phyloP scores from a whole-genome alignment of 1,140 invertebrate genomes.

The Papilio dardanus region DNA sequence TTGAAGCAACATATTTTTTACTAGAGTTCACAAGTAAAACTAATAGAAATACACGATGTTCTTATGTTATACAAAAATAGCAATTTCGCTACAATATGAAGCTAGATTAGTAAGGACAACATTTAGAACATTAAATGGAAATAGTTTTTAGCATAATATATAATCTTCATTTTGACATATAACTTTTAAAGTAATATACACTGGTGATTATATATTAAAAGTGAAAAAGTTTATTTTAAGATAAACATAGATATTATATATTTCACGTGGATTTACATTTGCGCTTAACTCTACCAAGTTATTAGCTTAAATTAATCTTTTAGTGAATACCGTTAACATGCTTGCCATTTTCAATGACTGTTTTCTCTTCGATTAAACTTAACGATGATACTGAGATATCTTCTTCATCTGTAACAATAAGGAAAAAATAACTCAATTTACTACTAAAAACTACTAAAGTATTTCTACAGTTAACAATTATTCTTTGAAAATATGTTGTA shows the following conservation, averaged over 20 bases:
- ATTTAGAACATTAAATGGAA: background rate
- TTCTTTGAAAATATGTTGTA: too few species aligned
- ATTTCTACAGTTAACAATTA: too few species aligned
- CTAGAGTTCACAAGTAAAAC: background rate
- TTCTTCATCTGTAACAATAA: conserved; percentile 66
- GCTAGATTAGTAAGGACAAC: background rate
- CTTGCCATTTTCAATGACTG: conserved; percentile 65
- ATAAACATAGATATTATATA: conserved; percentile 6
- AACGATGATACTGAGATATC: conserved; percentile 66
- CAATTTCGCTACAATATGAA: background rate
- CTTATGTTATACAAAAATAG: background rate
- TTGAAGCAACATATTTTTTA: background rate
- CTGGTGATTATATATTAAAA: background rate
- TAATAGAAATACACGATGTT: background rate
- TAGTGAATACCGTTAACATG: conserved; percentile 56
- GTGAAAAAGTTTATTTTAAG: background rate
- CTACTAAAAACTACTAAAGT: background rate
- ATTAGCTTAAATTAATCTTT: conserved; percentile 23
- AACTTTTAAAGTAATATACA: background rate
- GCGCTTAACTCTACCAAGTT: conserved; percentile 31
- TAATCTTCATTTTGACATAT: background rate
- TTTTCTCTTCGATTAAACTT: conserved; percentile 68
- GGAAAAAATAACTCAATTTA: conserved; percentile 28
- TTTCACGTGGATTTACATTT: conserved; percentile 25
- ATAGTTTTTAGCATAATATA: background rate